Percentiles rank a stretch among this genome's conserved stretches.
These are phyloP conservation scores for Prunella strophiata DNA, from an alignment of 2,797 vertebrate species.

Conservation along the genomic window DNA sequence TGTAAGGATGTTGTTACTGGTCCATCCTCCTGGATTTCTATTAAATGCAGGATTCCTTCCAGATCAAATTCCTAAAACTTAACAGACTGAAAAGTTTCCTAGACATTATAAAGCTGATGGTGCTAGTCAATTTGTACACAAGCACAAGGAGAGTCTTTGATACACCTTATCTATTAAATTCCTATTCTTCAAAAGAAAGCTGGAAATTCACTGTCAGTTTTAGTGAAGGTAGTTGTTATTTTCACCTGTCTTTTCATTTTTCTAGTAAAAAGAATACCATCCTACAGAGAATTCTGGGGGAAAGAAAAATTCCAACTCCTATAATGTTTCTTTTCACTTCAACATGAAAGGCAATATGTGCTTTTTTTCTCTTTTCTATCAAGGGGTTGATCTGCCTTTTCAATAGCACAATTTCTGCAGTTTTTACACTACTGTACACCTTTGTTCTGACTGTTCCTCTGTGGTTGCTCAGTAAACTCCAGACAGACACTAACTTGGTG, in stretches of 20 bases:
- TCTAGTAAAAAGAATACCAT: neutral
- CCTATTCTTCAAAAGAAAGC: neutral
- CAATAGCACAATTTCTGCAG: neutral
- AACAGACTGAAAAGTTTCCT: neutral
- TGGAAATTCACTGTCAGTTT: slow-evolving; percentile 2
- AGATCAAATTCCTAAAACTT: neutral
- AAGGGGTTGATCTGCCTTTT: neutral
- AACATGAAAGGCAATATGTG: neutral
- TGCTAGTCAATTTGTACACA: neutral
- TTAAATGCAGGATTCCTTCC: neutral
- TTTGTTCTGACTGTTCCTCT: neutral
- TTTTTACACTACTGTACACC: neutral
- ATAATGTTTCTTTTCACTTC: neutral
- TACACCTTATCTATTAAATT: neutral
- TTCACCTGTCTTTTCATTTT: neutral
- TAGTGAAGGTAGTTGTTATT: neutral
- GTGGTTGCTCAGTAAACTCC: neutral
- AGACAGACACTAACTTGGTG: neutral
- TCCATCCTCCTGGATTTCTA: neutral
- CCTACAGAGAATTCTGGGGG: neutral
- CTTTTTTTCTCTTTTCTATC: neutral
- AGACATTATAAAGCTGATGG: neutral
- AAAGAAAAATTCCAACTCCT: neutral
- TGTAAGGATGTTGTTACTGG: neutral
- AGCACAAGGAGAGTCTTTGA: neutral